A percentile compares a stretch with the other conserved stretches of the same genome.
Conservation (phyloP, 2,888 invertebrate species). For the Rhamnusium bicolor region DNA sequence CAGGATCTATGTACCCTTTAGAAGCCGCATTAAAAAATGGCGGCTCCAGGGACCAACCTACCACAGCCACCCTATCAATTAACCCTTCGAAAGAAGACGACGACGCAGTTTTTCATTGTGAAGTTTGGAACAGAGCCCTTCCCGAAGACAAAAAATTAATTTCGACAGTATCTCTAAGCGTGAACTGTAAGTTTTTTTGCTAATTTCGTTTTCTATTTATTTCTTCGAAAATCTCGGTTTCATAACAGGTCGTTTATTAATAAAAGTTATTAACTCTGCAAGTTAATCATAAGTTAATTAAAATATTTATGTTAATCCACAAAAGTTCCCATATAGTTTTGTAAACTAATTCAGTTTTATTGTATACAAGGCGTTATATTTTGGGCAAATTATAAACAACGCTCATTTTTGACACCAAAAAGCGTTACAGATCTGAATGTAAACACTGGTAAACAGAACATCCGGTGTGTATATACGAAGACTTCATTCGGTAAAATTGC, state of each 20-base stretch:
- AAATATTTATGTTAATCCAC: slow-evolving; percentile 24
- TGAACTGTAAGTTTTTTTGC: slow-evolving; percentile 85
- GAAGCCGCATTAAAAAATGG: slow-evolving; percentile 81
- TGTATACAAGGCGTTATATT: slow-evolving; percentile 41
- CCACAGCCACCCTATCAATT: slow-evolving; percentile 83
- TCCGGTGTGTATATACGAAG: slow-evolving; percentile 18
- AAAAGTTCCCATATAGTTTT: slow-evolving; percentile 9
- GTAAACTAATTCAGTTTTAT: slow-evolving; percentile 29
- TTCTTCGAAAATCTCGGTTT: neutral
- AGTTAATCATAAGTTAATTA: slow-evolving; percentile 34
- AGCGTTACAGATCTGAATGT: slow-evolving; percentile 24
- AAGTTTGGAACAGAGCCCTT: slow-evolving; percentile 93
- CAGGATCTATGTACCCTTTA: slow-evolving; percentile 80
- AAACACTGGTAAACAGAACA: slow-evolving; percentile 31
- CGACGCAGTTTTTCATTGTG: slow-evolving; percentile 86
- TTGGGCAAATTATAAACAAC: slow-evolving; percentile 34
- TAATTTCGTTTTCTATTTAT: slow-evolving; percentile 13
- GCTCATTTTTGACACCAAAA: slow-evolving; percentile 30
- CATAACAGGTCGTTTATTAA: neutral
- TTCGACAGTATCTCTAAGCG: slow-evolving; percentile 85
- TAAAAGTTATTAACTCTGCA: slow-evolving; percentile 17
- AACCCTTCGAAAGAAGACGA: slow-evolving; percentile 89
- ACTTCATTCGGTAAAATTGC: slow-evolving; percentile 35
- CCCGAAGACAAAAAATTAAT: slow-evolving; percentile 76
- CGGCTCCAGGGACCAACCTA: slow-evolving; percentile 82